Evolutionary conservation across 2,888 invertebrate species (phyloP).

Genomic region (Eilema griseolum): DNA sequence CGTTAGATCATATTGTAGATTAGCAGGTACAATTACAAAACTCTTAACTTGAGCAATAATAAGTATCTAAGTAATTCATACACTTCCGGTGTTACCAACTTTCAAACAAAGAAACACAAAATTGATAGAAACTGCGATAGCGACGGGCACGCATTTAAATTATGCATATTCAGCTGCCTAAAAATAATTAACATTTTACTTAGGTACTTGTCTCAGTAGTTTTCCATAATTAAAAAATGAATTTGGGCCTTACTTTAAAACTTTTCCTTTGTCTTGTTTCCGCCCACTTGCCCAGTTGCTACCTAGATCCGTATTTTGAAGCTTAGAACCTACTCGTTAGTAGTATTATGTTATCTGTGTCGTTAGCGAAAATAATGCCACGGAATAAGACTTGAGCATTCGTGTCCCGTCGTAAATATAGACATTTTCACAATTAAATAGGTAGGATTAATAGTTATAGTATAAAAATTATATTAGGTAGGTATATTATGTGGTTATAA

Average conservation of each 20-base stretch:
- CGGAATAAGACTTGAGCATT: no score
- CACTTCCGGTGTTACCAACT: slow-evolving; percentile 5
- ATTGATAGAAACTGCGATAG: slow-evolving; percentile 1
- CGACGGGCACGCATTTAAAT: neutral
- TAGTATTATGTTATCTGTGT: no score
- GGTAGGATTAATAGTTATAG: no score
- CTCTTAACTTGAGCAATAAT: neutral
- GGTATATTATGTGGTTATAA: no score
- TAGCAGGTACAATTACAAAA: neutral
- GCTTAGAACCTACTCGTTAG: no score
- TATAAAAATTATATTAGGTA: no score
- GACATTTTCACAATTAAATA: no score
- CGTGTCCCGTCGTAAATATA: no score
- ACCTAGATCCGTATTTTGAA: no score
- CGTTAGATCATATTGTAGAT: neutral
- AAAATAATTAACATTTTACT: neutral
- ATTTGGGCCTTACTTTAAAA: neutral
- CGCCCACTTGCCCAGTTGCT: no score
- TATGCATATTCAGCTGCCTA: neutral
- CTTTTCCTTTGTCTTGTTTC: no score
- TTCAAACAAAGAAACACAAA: slow-evolving; percentile 1
- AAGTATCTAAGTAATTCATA: neutral
- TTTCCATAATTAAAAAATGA: neutral
- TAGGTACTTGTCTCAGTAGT: neutral
- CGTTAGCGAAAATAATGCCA: no score